Conservation (phyloP, 2,113 vertebrate species). For the Pituophis catenifer region DNA sequence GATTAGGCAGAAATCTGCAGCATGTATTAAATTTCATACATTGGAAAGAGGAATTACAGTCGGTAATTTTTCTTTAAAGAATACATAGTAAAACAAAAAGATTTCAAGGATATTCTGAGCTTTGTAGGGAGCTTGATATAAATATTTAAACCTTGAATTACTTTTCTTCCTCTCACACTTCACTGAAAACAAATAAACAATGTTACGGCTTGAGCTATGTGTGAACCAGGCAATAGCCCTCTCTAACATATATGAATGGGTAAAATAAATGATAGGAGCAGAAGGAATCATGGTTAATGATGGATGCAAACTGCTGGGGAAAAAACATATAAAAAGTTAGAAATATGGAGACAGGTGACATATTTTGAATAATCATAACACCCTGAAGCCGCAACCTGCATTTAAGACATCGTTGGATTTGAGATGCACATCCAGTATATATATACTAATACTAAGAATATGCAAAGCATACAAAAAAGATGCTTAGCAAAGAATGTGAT, state of each 20-base stretch:
- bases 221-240: not conserved
- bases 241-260: not conserved
- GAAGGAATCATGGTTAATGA: not conserved
- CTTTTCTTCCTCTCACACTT: not conserved
- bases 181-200: not conserved
- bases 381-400: not conserved
- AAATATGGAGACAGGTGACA: not conserved
- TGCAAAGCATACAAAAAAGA: not conserved
- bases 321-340: not conserved
- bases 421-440: not conserved
- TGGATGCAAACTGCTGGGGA: not conserved
- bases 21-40: not conserved
- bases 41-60: not conserved
- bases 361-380: not conserved
- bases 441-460: not conserved
- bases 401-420: not conserved
- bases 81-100: not conserved
- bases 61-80: not conserved
- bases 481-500: not conserved
- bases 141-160: fast-evolving
- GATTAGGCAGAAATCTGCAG: not conserved
- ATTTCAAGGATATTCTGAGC: not conserved
- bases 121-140: not conserved
- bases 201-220: not conserved
- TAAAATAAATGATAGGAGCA: not conserved